Conservation (phyloP, 92 coral and sea anemone genomes). For the Pocillopora grandis region DNA sequence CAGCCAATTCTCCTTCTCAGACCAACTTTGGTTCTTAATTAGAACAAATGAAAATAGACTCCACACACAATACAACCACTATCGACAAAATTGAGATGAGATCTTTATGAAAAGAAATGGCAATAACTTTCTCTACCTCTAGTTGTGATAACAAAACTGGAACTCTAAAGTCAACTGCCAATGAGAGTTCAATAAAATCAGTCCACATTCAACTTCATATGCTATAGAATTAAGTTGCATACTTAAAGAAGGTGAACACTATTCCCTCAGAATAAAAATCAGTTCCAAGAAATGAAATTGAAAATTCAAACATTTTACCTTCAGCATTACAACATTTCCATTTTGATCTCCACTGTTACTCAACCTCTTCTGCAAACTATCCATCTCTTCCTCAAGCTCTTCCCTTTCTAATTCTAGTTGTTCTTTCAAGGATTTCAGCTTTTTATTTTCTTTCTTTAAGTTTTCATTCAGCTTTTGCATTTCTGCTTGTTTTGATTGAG, state of each 20-base stretch:
- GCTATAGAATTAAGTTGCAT: neutral
- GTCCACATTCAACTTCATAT: neutral
- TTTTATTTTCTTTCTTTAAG: conserved; percentile 45
- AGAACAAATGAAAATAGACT: no score
- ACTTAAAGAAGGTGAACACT: neutral
- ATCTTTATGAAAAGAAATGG: no score
- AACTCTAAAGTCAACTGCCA: no score
- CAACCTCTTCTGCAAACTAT: conserved; percentile 41
- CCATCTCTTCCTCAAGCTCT: conserved; percentile 66
- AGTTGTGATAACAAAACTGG: no score
- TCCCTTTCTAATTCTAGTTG: conserved; percentile 67
- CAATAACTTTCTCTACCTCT: no score
- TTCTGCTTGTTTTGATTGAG: conserved; percentile 58
- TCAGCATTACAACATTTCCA: conserved; percentile 23
- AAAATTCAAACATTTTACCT: neutral
- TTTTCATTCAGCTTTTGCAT: conserved; percentile 53
- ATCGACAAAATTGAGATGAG: no score
- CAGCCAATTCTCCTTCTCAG: no score
- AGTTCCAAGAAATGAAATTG: neutral
- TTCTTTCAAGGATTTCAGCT: conserved; percentile 53
- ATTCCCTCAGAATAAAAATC: neutral
- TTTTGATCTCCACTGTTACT: conserved; percentile 24
- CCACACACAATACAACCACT: no score
- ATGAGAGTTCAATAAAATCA: no score
- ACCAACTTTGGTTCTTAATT: no score